phyloP scores from a whole-genome alignment of 2,797 vertebrate genomes.

The Notolabrus celidotus region DNA sequence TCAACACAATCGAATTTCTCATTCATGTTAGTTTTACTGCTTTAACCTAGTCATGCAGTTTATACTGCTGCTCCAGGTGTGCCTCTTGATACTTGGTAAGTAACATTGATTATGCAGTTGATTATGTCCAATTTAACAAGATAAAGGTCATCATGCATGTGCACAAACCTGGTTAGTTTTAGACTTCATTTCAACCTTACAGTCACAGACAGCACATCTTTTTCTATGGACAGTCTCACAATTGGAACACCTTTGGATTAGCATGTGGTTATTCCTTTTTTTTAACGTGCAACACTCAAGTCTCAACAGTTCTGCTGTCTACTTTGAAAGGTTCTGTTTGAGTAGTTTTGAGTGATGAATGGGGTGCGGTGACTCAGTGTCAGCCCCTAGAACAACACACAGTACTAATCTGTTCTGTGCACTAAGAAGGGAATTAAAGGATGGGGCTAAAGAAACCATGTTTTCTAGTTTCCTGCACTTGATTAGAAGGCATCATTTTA shows the following conservation, averaged over 20 bases:
- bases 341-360: constrained; percentile 59
- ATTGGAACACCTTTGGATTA: constrained; percentile 10
- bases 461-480: background rate
- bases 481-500: background rate
- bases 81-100: constrained; percentile 28
- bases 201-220: background rate
- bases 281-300: constrained; percentile 39
- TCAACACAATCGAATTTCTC: background rate
- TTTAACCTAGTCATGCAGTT: constrained; percentile 29
- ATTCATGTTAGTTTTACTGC: background rate
- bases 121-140: constrained; percentile 5
- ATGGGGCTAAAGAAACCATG: constrained; percentile 12
- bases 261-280: constrained; percentile 7
- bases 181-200: too few species aligned
- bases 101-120: constrained; percentile 3
- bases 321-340: constrained; percentile 42
- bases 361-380: constrained; percentile 50
- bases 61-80: constrained; percentile 36
- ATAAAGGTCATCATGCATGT: constrained; percentile 1
- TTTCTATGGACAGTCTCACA: background rate
- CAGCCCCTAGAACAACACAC: constrained; percentile 31
- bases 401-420: constrained; percentile 48
- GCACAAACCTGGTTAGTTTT: constrained; percentile 3
- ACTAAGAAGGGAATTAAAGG: background rate
- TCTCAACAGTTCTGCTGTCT: constrained; percentile 44